Evolutionary conservation across 2,888 invertebrate genomes (phyloP).

Genomic region (Ophion slaviceki): DNA sequence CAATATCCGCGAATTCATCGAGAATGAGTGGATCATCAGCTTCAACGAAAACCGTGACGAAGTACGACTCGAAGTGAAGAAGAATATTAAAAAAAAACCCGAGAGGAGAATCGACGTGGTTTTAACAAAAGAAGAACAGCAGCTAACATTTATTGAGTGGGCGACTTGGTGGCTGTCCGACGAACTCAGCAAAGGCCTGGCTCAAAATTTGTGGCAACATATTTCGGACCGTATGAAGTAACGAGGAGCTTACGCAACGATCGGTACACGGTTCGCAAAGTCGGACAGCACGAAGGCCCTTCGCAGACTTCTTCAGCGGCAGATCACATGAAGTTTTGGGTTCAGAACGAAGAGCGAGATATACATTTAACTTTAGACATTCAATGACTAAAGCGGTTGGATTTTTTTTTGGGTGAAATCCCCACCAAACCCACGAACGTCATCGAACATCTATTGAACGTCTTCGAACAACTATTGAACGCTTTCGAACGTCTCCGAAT

Average conservation of each 20-base stretch:
- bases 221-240: not conserved
- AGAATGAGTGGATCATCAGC: conserved; percentile 52
- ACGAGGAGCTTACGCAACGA: conserved; percentile 33
- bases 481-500: too few species aligned
- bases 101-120: conserved; percentile 14
- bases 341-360: too few species aligned
- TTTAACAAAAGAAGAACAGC: conserved; percentile 16
- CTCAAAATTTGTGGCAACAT: conserved; percentile 8
- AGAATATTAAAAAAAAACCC: conserved; percentile 62
- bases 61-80: conserved; percentile 51
- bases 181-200: conserved; percentile 33
- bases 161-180: conserved; percentile 23
- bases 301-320: conserved; percentile 33
- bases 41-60: conserved; percentile 59
- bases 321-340: too few species aligned
- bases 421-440: too few species aligned
- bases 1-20: conserved; percentile 63
- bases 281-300: conserved; percentile 49
- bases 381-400: too few species aligned
- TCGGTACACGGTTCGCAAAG: conserved; percentile 42
- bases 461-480: too few species aligned
- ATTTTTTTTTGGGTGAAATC: too few species aligned
- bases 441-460: too few species aligned
- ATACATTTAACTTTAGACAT: too few species aligned
- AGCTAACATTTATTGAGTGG: conserved; percentile 2